Evolutionary conservation across 2,888 invertebrate genomes (phyloP), one percentile per base, ranked within the genome.

Genomic region (Onchidella celtica): DNA sequence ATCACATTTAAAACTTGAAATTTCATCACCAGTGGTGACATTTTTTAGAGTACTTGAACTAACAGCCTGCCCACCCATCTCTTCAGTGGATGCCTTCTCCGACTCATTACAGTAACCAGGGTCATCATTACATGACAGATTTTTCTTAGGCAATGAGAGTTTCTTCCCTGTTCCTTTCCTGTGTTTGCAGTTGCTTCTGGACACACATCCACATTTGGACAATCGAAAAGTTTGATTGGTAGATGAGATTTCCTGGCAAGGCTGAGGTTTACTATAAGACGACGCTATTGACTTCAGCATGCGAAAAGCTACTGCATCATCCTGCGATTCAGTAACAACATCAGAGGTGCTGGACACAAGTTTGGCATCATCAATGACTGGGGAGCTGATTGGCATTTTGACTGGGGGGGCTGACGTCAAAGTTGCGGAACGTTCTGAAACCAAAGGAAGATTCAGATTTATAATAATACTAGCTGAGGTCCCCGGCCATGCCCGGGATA

Each of bases 191-290:
- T 9, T 11, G 0, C 3, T 14, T n/a, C 38, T 76, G 24, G 55
- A 11, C 36, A 3, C 14, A 21, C 68, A 34, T 4, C n/a, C 36
- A 68, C 38, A 34, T 29, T 11, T 72, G 3, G 65, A 32, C 21
- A 55, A 4, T 34, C 21, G 2, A 47, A 14, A 11, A 32, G n/a
- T 36, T 36, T 79, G 79, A 63, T 73, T 27, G 0, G 73, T 65
- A 0, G 79, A 73, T 11, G 79, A 73, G 24, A 79, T 79, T 36
- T 79, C 79, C 66, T 79, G 79, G 11, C 47, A 61, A 21, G 79
- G 79, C 29, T 79, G 79, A 34, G 79, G 79, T 27, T 73, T 73
- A 65, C 70, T 73, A 47, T 79, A 79, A 0, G 79, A 79, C 0
- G 79, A 73, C 6, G 79, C 29, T n/a, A 79, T 6, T 57, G 79